Base-by-base conservation (phyloP, 2,113 vertebrate species). In the Xiphorhynchus elegans region DNA sequence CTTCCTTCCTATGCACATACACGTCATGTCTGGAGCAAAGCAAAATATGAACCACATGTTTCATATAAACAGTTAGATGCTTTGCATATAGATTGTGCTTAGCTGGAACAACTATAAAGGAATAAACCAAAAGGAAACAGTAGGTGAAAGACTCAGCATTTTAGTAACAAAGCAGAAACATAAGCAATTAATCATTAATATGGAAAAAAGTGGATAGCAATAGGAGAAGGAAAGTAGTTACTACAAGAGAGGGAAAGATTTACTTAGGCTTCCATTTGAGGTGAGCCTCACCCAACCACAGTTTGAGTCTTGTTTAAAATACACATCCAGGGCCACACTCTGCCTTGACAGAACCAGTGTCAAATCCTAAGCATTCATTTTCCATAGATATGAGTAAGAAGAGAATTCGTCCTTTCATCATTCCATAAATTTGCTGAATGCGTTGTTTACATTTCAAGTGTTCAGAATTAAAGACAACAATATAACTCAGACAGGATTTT, bases 11-110 rank as follows among this genome's bases (percentile, higher is more conserved):
- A 75, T 89, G 80, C 69, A 64, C 77, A 74, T 50, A 89, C 68
- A 93, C 87, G 53, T 97, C 90, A 96, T 87, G 90, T 97, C 96
- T 97, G 90, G 86, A 92, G 64, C 52, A 93, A 62, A 77, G 84
- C 66, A 92, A 96, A 96, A 93, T 93, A 94, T 84, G 85, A 96
- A 96, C 83, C 90, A 96, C 85, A 96, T 97, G 95, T 95, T 95
- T 86, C 92, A 82, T 81, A 93, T 87, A 93, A 95, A 89, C 69
- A 86, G 69, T 94, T 86, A 84, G 74, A 87, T 91, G 69, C 11
- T 96, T 95, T 94, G 77, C 93, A 82, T 95, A 96, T 76, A 90
- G 88, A 89, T 93, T 73, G 79, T 84, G 86, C 70, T 89, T 87
- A 93, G 64, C 76, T 96, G 95, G 95, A 96, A 92, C 64, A 86